Base-by-base conservation (phyloP, 1,140 invertebrate genomes). In the Euglossa dilemma region DNA sequence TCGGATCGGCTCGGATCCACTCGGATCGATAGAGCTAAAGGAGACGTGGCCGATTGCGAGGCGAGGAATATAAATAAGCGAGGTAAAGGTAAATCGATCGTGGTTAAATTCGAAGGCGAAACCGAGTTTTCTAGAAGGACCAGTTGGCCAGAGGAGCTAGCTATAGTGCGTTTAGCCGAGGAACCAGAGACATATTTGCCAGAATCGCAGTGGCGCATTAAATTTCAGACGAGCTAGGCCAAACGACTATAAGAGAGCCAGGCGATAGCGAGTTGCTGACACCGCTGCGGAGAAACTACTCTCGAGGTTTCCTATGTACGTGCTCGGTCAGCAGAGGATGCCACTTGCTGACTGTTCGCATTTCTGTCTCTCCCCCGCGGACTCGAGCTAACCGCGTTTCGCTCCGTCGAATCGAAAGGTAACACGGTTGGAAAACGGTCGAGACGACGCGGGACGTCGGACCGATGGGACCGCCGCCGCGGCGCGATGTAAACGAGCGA, bases 241-340 rank as follows among this genome's bases (percentile, higher is more conserved):
- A 80, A 73, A 86, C 71, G 77, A 77, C 83, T 56, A 23, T 67
- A 73, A 84, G 67, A 69, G 77, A 78, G 80, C 64, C n/a, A 25
- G 18, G 80, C n/a, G 80, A 73, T 61, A 73, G 75, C 8, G 87
- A 87, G 36, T 74, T 71, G 85, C 86, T 87, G 86, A 87, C 85
- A 76, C 76, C 23, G 73, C 85, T 70, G 81, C 77, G 56, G 75
- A 63, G 76, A 86, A 84, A 87, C 72, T 76, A 50, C 75, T 70
- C 81, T 61, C 71, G 50, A 72, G 72, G 71, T 74, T 87, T 87
- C 71, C 81, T 87, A 77, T 67, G 81, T 84, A 74, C 81, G 73
- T 80, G 81, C 73, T 54, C 64, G 80, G 80, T 83, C 81, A 84
- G 69, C 86, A 78, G 28, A 80, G 72, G 86, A 80, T 45, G 47